Percentiles rank a stretch among this genome's conserved stretches.
These are phyloP conservation scores for Cosmia pyralina DNA, from an alignment of 2,888 invertebrate species.

Conservation along the genomic window DNA sequence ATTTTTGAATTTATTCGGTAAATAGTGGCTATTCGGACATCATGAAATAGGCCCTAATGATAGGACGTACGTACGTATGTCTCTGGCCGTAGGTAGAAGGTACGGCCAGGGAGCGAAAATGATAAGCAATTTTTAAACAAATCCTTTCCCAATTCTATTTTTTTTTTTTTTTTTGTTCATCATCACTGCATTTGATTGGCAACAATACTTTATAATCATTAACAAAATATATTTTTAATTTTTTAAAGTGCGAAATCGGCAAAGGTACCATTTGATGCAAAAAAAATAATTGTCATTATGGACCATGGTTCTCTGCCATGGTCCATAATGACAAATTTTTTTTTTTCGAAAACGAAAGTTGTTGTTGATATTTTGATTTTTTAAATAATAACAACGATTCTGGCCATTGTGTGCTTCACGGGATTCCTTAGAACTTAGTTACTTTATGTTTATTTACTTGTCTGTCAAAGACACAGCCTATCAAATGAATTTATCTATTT, in stretches of 20 bases:
- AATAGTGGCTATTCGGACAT: too few species aligned
- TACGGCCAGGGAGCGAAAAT: too few species aligned
- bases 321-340: too few species aligned
- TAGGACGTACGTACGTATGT: too few species aligned
- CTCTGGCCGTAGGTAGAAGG: too few species aligned
- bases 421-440: conserved; percentile 1
- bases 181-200: not conserved
- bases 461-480: not conserved
- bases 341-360: not conserved
- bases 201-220: not conserved
- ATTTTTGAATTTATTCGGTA: too few species aligned
- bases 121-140: too few species aligned
- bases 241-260: not conserved
- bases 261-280: not conserved
- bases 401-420: not conserved
- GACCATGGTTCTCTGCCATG: not conserved
- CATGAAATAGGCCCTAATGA: too few species aligned
- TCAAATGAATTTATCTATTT: not conserved
- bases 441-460: conserved; percentile 10
- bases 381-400: not conserved
- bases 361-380: not conserved
- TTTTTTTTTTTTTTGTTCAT: not conserved
- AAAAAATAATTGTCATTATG: not conserved
- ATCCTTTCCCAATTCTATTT: too few species aligned
- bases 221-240: not conserved